A percentile compares a stretch with the other conserved stretches of the same genome.
Evolutionary conservation across 2,888 invertebrate species (phyloP).

Genomic region (Hypomecis punctinalis): DNA sequence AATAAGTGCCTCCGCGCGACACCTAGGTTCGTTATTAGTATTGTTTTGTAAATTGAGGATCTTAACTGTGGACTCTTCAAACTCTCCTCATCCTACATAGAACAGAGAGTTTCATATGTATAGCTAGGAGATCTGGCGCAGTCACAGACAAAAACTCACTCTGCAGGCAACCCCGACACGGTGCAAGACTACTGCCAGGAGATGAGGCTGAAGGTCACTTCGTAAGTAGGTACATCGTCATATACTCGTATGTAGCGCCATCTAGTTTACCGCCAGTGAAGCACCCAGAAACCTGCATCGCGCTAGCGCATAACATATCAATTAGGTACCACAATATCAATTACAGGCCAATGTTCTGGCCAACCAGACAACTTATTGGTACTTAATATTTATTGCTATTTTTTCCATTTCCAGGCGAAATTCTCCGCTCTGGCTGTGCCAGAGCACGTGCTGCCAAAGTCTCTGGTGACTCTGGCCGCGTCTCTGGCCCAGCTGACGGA

Average conservation of each 20-base stretch:
- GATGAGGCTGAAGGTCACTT: constrained; percentile 37
- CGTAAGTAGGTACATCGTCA: too few relatives aligned
- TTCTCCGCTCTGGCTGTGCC: constrained; percentile 66
- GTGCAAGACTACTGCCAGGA: constrained; percentile 71
- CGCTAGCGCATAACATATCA: neutral
- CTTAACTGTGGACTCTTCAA: too few relatives aligned
- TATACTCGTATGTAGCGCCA: too few relatives aligned
- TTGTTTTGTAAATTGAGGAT: too few relatives aligned
- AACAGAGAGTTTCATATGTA: constrained; percentile 64
- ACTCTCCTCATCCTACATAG: too few relatives aligned
- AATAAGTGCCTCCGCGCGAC: too few relatives aligned
- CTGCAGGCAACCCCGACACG: constrained; percentile 63
- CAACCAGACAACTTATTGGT: too few relatives aligned
- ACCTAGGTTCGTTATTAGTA: too few relatives aligned
- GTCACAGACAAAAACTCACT: constrained; percentile 59
- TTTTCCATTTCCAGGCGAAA: constrained; percentile 60
- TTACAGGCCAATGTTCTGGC: too few relatives aligned
- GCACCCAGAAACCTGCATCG: neutral
- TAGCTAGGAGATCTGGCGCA: constrained; percentile 64
- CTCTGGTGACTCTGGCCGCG: constrained; percentile 53
- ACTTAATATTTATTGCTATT: too few relatives aligned
- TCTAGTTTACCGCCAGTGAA: too few relatives aligned
- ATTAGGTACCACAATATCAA: too few relatives aligned
- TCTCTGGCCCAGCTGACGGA: constrained; percentile 55
- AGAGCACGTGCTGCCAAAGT: constrained; percentile 59